Percentiles rank a stretch among this genome's conserved stretches.
Conservation (phyloP, 2,113 vertebrate genomes). For the Gracilinanus agilis region DNA sequence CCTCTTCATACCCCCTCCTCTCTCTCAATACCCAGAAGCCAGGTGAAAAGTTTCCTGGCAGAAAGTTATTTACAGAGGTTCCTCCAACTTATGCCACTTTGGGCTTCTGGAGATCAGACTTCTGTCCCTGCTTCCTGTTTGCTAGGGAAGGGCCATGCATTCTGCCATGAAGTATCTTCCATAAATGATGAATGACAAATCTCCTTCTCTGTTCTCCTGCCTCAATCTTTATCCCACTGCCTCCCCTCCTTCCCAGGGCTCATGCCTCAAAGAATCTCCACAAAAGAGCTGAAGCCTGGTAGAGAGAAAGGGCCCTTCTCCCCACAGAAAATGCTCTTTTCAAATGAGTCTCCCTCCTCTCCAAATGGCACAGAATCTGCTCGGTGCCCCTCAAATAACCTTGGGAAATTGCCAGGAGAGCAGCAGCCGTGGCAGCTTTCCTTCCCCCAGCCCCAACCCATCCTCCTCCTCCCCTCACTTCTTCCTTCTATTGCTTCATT, state of each 20-base stretch:
- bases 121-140: not conserved
- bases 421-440: constrained; percentile 38
- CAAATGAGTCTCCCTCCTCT: constrained; percentile 46
- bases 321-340: constrained; percentile 63
- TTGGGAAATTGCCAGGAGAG: constrained; percentile 75
- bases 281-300: constrained; percentile 49
- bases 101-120: not conserved
- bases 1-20: not conserved
- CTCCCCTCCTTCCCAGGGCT: constrained; percentile 11
- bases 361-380: constrained; percentile 60
- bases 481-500: constrained; percentile 68
- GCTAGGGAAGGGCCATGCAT: not conserved
- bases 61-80: not conserved
- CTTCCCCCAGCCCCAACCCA: constrained; percentile 9
- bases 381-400: constrained; percentile 74
- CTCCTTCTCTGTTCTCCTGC: not conserved
- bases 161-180: constrained; percentile 14
- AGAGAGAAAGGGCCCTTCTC: constrained; percentile 73
- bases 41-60: not conserved
- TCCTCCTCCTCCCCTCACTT: constrained; percentile 23
- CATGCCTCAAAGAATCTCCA: constrained; percentile 62
- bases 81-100: not conserved
- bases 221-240: not conserved
- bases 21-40: constrained; percentile 1
- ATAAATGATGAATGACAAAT: constrained; percentile 36